Conservation (phyloP, 1,140 invertebrate species). For the Oreohelix idahoensis region DNA sequence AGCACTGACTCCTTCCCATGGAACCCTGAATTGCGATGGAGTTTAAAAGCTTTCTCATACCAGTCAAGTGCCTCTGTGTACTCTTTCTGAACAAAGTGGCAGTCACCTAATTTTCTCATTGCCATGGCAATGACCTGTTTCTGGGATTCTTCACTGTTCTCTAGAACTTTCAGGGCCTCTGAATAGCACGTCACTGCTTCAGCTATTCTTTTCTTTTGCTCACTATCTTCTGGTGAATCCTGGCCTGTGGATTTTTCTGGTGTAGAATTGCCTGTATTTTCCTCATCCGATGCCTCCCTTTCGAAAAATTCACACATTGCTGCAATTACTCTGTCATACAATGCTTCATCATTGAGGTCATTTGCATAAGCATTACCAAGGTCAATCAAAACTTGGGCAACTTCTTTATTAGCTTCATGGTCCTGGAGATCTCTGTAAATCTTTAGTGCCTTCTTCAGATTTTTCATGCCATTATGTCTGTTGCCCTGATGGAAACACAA, state of each 20-base stretch:
- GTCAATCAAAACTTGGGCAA: constrained; percentile 64
- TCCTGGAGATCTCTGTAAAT: constrained; percentile 66
- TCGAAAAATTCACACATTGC: constrained; percentile 68
- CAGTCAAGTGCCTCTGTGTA: constrained; percentile 65
- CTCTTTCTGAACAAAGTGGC: constrained; percentile 67
- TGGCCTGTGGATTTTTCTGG: constrained; percentile 35
- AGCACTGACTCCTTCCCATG: constrained; percentile 61
- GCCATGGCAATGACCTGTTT: constrained; percentile 63
- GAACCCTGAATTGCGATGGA: constrained; percentile 58
- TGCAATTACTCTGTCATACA: constrained; percentile 63
- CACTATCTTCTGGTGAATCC: constrained; percentile 46
- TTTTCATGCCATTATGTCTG: constrained; percentile 59
- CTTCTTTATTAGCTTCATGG: constrained; percentile 61
- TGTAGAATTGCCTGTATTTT: constrained; percentile 41
- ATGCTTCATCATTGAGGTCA: constrained; percentile 61
- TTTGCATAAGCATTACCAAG: constrained; percentile 69
- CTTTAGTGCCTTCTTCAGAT: constrained; percentile 62
- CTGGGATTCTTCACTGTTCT: constrained; percentile 59
- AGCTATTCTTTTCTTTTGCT: constrained; percentile 56
- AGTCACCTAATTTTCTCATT: constrained; percentile 66
- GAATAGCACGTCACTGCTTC: constrained; percentile 66
- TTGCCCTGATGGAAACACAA: constrained; percentile 64
- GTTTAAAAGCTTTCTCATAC: constrained; percentile 62
- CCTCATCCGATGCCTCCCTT: constrained; percentile 61
- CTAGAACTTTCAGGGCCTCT: constrained; percentile 62